A percentile compares a stretch with the other conserved stretches of the same genome.
phyloP scores from a whole-genome alignment of 2,888 invertebrate species.

The Torymus tubicola region DNA sequence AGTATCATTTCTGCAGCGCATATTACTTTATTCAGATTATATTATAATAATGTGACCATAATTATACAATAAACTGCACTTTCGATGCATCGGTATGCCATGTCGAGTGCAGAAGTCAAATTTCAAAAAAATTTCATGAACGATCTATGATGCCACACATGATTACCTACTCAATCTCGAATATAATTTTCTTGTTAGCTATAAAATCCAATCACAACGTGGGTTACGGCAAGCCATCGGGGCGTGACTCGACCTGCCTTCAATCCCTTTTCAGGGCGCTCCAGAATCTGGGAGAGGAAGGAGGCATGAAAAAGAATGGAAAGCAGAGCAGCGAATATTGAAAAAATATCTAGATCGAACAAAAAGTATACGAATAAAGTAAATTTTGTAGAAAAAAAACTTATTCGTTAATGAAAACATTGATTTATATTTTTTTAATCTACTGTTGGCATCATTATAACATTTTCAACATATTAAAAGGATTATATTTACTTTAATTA shows the following conservation, averaged over 20 bases:
- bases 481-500: no score
- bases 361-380: slow-evolving; percentile 12
- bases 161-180: slow-evolving; percentile 73
- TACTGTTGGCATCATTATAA: no score
- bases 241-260: slow-evolving; percentile 57
- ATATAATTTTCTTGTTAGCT: slow-evolving; percentile 76
- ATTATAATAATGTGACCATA: no score
- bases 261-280: slow-evolving; percentile 59
- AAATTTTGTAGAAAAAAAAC: not conserved
- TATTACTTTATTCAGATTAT: no score
- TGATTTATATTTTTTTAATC: no score
- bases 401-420: slow-evolving; percentile 7
- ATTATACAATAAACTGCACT: no score
- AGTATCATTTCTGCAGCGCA: no score
- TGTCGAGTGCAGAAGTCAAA: not conserved
- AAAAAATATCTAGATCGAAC: not conserved
- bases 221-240: slow-evolving; percentile 61
- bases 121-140: slow-evolving; percentile 44
- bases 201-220: slow-evolving; percentile 73
- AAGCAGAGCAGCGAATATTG: slow-evolving; percentile 18
- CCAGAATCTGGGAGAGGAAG: slow-evolving; percentile 44
- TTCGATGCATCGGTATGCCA: no score
- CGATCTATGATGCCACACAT: slow-evolving; percentile 45
- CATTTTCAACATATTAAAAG: no score
- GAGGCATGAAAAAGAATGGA: slow-evolving; percentile 42